Evolutionary conservation across 1,140 invertebrate genomes (phyloP).

Genomic region (Drosophila varians): DNA sequence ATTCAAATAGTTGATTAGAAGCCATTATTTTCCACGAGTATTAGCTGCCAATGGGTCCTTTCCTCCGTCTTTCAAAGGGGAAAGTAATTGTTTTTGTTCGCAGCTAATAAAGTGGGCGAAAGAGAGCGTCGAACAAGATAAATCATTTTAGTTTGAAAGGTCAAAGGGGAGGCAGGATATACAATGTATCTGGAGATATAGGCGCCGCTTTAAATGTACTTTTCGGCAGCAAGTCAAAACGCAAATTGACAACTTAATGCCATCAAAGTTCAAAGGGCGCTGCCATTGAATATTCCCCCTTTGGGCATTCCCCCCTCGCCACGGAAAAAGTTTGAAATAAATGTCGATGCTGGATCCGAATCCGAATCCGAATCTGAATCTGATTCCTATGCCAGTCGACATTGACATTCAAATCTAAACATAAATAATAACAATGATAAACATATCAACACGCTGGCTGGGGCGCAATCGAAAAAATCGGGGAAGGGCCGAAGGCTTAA

Average conservation of each 20-base stretch:
- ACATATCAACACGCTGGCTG: conserved; percentile 71
- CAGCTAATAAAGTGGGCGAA: conserved; percentile 9
- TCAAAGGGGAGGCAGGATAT: no score
- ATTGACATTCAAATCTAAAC: conserved; percentile 81
- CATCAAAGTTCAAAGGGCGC: conserved; percentile 75
- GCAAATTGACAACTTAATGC: conserved; percentile 80
- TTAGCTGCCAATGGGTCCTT: no score
- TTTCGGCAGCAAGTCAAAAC: conserved; percentile 53
- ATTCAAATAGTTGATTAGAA: not conserved
- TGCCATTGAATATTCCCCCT: no score
- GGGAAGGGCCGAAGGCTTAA: conserved; percentile 13
- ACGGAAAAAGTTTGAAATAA: conserved; percentile 20
- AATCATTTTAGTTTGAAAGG: conserved; percentile 11
- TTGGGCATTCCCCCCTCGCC: not conserved
- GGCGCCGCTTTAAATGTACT: conserved; percentile 24
- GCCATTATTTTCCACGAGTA: no score
- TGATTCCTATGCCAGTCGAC: conserved; percentile 48
- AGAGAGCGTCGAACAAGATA: conserved; percentile 17
- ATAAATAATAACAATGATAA: conserved; percentile 82
- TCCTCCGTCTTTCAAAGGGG: not conserved
- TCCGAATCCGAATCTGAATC: conserved; percentile 12
- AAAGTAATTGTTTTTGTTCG: not conserved
- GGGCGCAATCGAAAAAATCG: not conserved
- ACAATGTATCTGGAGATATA: not conserved
- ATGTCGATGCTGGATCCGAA: conserved; percentile 20